phyloP scores from a whole-genome alignment of 2,888 invertebrate species.

The Amblyjoppa fuscipennis region DNA sequence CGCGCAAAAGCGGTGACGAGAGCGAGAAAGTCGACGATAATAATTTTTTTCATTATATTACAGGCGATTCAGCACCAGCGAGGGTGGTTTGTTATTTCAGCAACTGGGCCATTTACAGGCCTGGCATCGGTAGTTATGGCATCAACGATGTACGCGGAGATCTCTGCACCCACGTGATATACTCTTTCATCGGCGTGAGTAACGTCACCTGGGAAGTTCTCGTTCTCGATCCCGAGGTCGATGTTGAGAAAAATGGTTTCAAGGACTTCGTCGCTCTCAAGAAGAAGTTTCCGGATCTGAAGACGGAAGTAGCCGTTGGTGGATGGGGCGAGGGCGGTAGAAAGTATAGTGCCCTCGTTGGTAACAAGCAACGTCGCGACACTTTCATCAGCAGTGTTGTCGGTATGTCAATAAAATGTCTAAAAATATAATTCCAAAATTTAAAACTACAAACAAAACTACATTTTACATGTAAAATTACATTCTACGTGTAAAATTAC shows the following conservation, averaged over 20 bases:
- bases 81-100: conserved; percentile 89
- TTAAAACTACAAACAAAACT: too few relatives aligned
- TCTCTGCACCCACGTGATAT: conserved; percentile 94
- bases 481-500: too few relatives aligned
- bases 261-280: conserved; percentile 92
- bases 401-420: conserved; percentile 85
- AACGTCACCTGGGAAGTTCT: conserved; percentile 92
- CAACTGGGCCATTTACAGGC: conserved; percentile 95
- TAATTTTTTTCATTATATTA: conserved; percentile 14
- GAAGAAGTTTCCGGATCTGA: conserved; percentile 90
- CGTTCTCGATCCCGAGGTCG: conserved; percentile 93
- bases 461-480: neutral
- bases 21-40: neutral
- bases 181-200: conserved; percentile 95
- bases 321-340: conserved; percentile 96
- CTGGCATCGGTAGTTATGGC: conserved; percentile 93
- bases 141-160: conserved; percentile 94
- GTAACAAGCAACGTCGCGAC: conserved; percentile 89
- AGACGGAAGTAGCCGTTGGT: conserved; percentile 93
- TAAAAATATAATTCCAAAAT: neutral
- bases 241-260: conserved; percentile 91
- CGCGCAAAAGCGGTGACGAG: neutral
- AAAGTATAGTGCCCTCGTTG: conserved; percentile 94
- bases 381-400: conserved; percentile 92
- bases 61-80: conserved; percentile 74